A percentile compares a stretch with the other conserved stretches of the same genome.
These are phyloP conservation scores for Rissa tridactyla DNA, from an alignment of 2,113 vertebrate species.

Conservation along the genomic window DNA sequence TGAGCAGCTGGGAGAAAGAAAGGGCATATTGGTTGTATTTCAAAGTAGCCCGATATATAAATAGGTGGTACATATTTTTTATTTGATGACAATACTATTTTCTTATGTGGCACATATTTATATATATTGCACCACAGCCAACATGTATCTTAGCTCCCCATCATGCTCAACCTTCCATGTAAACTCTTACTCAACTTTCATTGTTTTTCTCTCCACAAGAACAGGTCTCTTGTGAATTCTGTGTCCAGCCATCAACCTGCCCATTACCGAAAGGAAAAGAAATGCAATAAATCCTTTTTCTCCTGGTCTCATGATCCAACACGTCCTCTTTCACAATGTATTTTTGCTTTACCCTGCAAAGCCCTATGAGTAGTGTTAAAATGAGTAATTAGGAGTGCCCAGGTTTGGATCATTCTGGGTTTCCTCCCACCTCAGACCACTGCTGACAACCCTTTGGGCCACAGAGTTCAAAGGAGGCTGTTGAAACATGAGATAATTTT, in stretches of 20 bases:
- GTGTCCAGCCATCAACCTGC: neutral
- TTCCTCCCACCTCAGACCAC: neutral
- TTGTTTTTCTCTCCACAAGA: neutral
- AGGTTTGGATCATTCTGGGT: neutral
- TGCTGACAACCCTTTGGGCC: neutral
- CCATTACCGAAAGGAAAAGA: neutral
- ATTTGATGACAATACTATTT: neutral
- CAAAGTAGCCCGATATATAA: neutral
- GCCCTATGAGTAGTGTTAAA: neutral
- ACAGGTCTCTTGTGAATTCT: neutral
- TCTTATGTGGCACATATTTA: neutral
- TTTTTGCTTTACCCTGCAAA: neutral
- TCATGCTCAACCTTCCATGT: neutral
- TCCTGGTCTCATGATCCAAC: neutral
- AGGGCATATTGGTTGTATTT: neutral
- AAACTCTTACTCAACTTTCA: neutral
- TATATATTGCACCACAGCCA: neutral
- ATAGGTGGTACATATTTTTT: neutral
- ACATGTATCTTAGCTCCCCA: neutral
- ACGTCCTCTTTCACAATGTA: neutral
- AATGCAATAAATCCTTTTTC: neutral
- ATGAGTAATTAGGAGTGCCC: neutral
- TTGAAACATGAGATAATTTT: fast-evolving
- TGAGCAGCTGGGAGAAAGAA: neutral
- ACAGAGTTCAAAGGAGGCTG: neutral